Percentiles rank a stretch among this genome's conserved stretches.
Evolutionary conservation across 1,140 invertebrate species (phyloP).

Genomic region (Samia ricini): DNA sequence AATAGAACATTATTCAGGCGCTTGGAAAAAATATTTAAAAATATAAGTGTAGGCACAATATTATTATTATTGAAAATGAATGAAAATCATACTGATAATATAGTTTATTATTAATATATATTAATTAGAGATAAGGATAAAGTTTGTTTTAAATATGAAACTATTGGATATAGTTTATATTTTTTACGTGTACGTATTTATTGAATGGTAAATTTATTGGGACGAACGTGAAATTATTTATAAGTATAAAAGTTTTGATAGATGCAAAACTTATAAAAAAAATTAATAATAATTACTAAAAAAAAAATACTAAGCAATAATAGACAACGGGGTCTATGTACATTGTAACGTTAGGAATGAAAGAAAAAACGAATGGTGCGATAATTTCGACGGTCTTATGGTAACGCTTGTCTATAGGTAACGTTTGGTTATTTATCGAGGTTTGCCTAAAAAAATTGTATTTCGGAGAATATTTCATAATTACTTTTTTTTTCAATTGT

Average conservation of each 20-base stretch:
- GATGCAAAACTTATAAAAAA: slow-evolving; percentile 74
- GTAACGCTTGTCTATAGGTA: slow-evolving; percentile 41
- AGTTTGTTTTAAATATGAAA: slow-evolving; percentile 78
- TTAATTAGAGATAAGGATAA: slow-evolving; percentile 69
- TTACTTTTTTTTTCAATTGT: no score
- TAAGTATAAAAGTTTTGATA: slow-evolving; percentile 72
- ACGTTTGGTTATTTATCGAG: slow-evolving; percentile 42
- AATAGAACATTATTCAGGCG: slow-evolving; percentile 59
- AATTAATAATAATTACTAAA: no score
- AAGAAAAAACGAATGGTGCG: slow-evolving; percentile 73
- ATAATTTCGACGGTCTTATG: slow-evolving; percentile 67
- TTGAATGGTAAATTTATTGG: slow-evolving; percentile 78
- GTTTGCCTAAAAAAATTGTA: slow-evolving; percentile 61
- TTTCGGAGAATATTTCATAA: slow-evolving; percentile 64
- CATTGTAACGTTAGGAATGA: slow-evolving; percentile 70
- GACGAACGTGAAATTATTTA: slow-evolving; percentile 75
- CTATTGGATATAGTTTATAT: slow-evolving; percentile 78
- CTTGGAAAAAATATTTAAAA: slow-evolving; percentile 77
- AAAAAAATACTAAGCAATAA: slow-evolving; percentile 63
- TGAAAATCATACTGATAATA: slow-evolving; percentile 74
- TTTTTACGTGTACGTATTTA: slow-evolving; percentile 78
- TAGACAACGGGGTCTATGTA: slow-evolving; percentile 73
- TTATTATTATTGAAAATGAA: slow-evolving; percentile 70
- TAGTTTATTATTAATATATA: slow-evolving; percentile 79
- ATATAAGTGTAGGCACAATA: no score